phyloP scores from a whole-genome alignment of 2,888 invertebrate species.

The Oscheius myriophilus region DNA sequence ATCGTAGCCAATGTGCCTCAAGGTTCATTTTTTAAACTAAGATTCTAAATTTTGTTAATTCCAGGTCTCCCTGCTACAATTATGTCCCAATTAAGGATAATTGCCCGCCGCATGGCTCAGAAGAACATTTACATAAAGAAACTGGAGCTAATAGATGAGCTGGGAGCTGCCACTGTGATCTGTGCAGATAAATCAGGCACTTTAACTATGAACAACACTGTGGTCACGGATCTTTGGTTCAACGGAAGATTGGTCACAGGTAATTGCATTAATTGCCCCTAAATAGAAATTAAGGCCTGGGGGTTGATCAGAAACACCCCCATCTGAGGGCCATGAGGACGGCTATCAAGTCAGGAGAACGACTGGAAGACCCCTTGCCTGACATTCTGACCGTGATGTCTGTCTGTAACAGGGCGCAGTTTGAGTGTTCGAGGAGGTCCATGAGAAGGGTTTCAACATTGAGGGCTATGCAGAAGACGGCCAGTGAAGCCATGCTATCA shows the following conservation, averaged over 20 bases:
- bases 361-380: conserved; percentile 63
- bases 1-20: conserved; percentile 68
- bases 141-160: conserved; percentile 71
- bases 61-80: conserved; percentile 68
- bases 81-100: conserved; percentile 67
- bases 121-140: conserved; percentile 94
- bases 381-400: conserved; percentile 67
- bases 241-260: conserved; percentile 48
- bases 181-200: conserved; percentile 98
- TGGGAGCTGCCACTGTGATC: conserved; percentile 92
- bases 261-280: background rate
- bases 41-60: background rate
- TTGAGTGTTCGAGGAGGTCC: conserved; percentile 53
- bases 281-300: conserved; percentile 40
- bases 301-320: conserved; percentile 58
- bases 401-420: conserved; percentile 66
- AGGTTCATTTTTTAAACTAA: conserved; percentile 13
- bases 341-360: conserved; percentile 44
- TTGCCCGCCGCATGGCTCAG: conserved; percentile 95
- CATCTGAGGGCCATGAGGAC: conserved; percentile 59
- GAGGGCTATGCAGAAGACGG: conserved; percentile 60
- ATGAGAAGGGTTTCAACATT: conserved; percentile 59
- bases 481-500: conserved; percentile 53
- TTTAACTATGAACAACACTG: conserved; percentile 94
- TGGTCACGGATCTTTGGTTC: conserved; percentile 67